Percentiles rank a stretch among this genome's conserved stretches.
Conservation (phyloP, 2,888 invertebrate genomes). For the Idaea biselata region DNA sequence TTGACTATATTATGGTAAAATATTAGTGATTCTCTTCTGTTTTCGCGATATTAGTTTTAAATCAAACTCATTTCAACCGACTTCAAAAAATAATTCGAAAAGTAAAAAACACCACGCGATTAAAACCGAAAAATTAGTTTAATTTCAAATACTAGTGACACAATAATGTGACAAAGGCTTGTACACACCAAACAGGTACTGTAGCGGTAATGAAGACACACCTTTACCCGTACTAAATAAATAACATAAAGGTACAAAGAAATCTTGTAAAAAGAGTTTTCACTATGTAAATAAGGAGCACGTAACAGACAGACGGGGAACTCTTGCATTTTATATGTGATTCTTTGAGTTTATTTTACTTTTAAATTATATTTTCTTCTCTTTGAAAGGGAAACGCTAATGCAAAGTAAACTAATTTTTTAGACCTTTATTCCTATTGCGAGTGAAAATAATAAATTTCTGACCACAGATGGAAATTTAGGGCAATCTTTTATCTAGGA, state of each 20-base stretch:
- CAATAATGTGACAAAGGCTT: too few relatives aligned
- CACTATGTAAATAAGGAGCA: neutral
- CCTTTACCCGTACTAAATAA: neutral
- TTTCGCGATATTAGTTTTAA: too few relatives aligned
- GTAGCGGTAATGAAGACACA: neutral
- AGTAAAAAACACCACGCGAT: too few relatives aligned
- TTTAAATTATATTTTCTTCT: neutral
- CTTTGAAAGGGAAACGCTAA: neutral
- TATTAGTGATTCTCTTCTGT: neutral
- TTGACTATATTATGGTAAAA: too few relatives aligned
- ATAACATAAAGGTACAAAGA: neutral
- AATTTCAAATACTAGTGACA: too few relatives aligned
- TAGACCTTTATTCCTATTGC: too few relatives aligned
- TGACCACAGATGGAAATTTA: too few relatives aligned
- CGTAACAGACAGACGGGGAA: neutral
- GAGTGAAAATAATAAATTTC: too few relatives aligned
- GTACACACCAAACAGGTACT: neutral
- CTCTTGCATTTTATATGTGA: constrained; percentile 1
- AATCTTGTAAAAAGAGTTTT: constrained; percentile 1
- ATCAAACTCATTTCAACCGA: too few relatives aligned
- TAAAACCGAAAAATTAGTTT: too few relatives aligned
- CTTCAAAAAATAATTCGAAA: too few relatives aligned
- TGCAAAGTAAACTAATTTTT: neutral
- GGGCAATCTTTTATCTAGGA: too few relatives aligned
- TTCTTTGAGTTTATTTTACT: neutral